Evolutionary conservation across 2,113 vertebrate species (phyloP), one percentile per base, ranked within the genome.

Genomic region (Alaudala cheleensis): DNA sequence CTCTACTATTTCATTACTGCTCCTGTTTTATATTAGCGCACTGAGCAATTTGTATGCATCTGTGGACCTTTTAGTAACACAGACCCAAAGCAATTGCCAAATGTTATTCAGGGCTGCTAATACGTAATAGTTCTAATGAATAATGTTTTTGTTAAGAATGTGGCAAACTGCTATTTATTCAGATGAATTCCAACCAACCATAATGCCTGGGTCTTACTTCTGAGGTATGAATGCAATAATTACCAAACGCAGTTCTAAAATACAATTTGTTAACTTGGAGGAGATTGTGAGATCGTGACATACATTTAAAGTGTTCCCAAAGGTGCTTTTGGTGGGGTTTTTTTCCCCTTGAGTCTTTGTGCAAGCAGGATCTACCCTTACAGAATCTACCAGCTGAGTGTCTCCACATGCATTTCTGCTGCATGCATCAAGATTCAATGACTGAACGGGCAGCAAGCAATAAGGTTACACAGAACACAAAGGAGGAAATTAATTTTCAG

Each of bases 131-230:
- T 95, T 80, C 70, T 91, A 97, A 95, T 95, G 96, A 96, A 93
- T 96, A 96, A 95, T 86, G 95, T 79, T 95, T 96, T 96, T 97
- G 93, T 97, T 97, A 96, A 94, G 96, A 97, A 93, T 56, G 92
- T 80, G 51, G 89, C 92, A 97, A 96, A 96, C 91, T 94, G 93
- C 81, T 97, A 85, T 96, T 96, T 96, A 97, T 95, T 93, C 86
- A 74, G 90, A 96, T 91, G 93, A 96, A 96, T 92, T 96, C 94
- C 88, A 96, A 95, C 91, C 77, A 89, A 96, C 94, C 93, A 70
- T 94, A 97, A 90, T 96, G 80, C 72, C 84, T 94, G n/a, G 91
- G 89, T 96, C 73, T 96, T 88, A 79, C 87, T 95, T 95, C 89
- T 70, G 54, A 93, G 92, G 66, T 89, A 95, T 95, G 96, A 97